Base-by-base conservation (phyloP, 23 tunicate species). In the Halocynthia roretzi region DNA sequence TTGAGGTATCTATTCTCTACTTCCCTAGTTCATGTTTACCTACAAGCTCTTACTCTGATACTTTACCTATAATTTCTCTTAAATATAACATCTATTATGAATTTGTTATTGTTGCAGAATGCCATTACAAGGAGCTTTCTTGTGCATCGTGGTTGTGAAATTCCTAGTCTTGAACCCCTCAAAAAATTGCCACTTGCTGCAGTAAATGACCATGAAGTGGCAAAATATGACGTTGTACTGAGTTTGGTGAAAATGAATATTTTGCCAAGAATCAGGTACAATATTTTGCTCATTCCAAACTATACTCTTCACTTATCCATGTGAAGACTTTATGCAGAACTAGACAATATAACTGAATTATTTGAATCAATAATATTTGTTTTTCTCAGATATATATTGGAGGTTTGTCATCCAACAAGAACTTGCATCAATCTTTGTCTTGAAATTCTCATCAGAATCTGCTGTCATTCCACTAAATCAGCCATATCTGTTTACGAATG, bases 121-220 rank as follows among this genome's bases (percentile, higher is more conserved):
- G 19, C 51, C 61, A 51, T 71, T 51, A 74, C 71, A 50, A 10
- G 5, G 52, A 68, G 19, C 57, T 82, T 87, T 62, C 51, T 87
- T 56, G 8, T 65, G 31, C 44, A 80, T 82, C 86, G 93, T 0
- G 93, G 93, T 17, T 87, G 80, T 52, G 93, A 87, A 53, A 10
- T 51, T 56, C 80, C 86, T 19, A 58, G 63, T 50, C 65, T 82
- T 58, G 50, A 81, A 19, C 71, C 69, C 5, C 21, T 15, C 8
- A 68, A 7, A 23, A 71, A 82, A 69, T 15, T 56, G 10, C 56
- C 54, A 61, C 70, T 62, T 7, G 69, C 65, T 50, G 80, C 71
- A 62, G 71, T 56, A 48, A 31, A 31, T 31, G 86, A 82, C 82
- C 23, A 51, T 76, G 84, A 85, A 10, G 56, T 80, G 44, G 75